Evolutionary conservation across 2,113 vertebrate genomes (phyloP).

Genomic region (Indri indri): DNA sequence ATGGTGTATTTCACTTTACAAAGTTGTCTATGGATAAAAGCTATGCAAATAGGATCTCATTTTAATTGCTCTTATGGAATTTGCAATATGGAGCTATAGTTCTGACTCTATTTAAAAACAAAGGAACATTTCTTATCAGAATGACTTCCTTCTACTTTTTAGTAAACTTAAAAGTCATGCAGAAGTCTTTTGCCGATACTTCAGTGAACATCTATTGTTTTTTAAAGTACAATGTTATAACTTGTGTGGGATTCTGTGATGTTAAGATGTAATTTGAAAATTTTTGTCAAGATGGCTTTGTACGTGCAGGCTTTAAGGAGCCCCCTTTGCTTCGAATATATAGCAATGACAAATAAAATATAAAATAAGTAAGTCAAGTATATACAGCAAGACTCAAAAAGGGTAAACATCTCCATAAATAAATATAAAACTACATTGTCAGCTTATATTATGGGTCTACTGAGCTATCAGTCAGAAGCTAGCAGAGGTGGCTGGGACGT

Average conservation of each 20-base stretch:
- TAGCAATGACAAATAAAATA: neutral
- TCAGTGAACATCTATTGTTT: neutral
- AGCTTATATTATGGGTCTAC: neutral
- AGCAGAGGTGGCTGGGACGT: neutral
- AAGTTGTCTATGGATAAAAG: slow-evolving; percentile 32
- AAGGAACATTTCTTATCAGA: neutral
- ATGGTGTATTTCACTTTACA: neutral
- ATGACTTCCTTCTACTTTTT: neutral
- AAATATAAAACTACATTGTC: neutral
- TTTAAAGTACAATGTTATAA: neutral
- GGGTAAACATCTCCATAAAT: neutral
- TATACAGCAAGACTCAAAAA: neutral
- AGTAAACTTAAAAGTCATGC: neutral
- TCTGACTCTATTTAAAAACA: neutral
- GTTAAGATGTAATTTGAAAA: neutral
- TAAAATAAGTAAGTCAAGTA: neutral
- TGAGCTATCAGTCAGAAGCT: neutral
- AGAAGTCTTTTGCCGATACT: neutral
- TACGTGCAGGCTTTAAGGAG: neutral
- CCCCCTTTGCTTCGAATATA: neutral
- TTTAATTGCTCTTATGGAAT: neutral
- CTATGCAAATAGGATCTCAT: neutral
- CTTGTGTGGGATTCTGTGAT: neutral
- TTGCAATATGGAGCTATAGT: neutral
- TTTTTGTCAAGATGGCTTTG: neutral